Base-by-base conservation (phyloP, 2,888 invertebrate species). In the Ophioninae sp. region DNA sequence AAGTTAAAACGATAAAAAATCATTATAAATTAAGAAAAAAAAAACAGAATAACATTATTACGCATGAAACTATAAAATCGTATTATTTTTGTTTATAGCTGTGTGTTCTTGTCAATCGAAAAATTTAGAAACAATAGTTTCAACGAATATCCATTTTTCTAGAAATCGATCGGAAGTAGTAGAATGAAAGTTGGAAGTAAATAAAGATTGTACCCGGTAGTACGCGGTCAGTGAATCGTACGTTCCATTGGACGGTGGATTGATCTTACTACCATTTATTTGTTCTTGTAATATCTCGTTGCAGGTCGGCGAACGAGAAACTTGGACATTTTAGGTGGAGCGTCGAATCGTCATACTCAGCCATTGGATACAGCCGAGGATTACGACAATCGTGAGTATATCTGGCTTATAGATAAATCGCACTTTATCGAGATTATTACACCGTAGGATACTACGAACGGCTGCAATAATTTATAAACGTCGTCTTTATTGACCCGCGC, bases 241-340 rank as follows among this genome's bases (percentile, higher is more conserved):
- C 10, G 13, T 10, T 13, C 13, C 13, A 2, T 7, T 10, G 44
- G 10, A 44, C 44, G 44, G n/a, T n/a, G 13, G 5, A 44, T 50
- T 2, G 6, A 50, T 50, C 17, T 50, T 50, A 13, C 17, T 17
- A 50, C 1, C 2, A 61, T 59, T 61, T 7, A 21, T 20, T 67
- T 2, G 50, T 39, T 61, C 13, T 7, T n/a, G n/a, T 44, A 37
- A 23, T 37, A 50, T 62, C 41, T 2, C 68, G 72, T 89, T 89
- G 6, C 88, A 92, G 92, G 92, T 87, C 91, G 91, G 78, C 91
- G 90, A 86, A 86, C 89, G 86, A 89, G 90, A 85, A 91, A 90
- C 85, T 86, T 89, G 85, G 89, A 91, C 76, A 87, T 89, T 81
- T 85, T 88, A 77, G 91, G 89, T 50, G 89, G 90, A 69, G 86